These are phyloP conservation scores for Oedothorax gibbosus DNA, from an alignment of 1,140 invertebrate species.

Conservation along the genomic window DNA sequence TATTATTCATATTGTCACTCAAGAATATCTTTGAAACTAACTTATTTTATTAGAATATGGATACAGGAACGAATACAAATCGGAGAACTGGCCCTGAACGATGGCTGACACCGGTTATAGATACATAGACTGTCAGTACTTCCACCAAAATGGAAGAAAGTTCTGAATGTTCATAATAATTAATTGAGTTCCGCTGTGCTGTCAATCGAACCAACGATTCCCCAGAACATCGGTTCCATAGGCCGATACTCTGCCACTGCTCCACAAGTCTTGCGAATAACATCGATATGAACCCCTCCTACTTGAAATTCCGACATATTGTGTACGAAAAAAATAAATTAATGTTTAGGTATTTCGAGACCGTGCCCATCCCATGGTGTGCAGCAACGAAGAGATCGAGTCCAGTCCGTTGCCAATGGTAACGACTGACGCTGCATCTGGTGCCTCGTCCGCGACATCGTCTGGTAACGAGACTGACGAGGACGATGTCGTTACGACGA, in stretches of 20 bases:
- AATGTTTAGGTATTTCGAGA: constrained; percentile 71
- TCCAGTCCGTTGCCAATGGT: constrained; percentile 64
- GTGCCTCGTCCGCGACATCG: constrained; percentile 66
- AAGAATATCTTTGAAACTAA: no score
- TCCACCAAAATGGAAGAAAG: no score
- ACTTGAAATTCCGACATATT: not conserved
- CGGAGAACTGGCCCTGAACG: no score
- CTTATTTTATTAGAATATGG: no score
- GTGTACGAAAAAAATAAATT: not conserved
- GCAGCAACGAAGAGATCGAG: constrained; percentile 67
- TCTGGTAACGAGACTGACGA: constrained; percentile 75
- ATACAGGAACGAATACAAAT: no score
- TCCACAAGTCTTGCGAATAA: not conserved
- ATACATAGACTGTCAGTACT: no score
- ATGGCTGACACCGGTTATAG: no score
- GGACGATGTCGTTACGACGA: constrained; percentile 73
- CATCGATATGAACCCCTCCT: not conserved
- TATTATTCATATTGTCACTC: no score
- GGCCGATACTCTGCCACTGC: not conserved
- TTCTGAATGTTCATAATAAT: no score
- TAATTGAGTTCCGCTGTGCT: no score
- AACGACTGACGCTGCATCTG: constrained; percentile 66
- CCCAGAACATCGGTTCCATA: not conserved
- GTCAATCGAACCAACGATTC: not conserved
- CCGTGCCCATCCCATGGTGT: constrained; percentile 77